Evolutionary conservation across 1,140 invertebrate genomes (phyloP), one percentile per base, ranked within the genome.

Genomic region (Mizuhopecten yessoensis): DNA sequence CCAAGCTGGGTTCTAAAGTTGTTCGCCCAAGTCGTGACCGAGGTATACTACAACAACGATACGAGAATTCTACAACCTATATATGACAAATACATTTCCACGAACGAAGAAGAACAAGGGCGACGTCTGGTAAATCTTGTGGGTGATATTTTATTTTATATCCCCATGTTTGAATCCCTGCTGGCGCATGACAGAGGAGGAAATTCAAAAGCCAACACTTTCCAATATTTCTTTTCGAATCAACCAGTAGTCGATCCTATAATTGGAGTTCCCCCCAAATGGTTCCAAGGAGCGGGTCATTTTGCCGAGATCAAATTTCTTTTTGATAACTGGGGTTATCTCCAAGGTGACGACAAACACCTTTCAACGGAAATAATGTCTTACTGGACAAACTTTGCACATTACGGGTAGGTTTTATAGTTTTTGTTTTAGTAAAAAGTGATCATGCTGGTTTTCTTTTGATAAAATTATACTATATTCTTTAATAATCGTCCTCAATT

Each of bases 301-400:
- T 92, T 90, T 88, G 93, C 90, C 0, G 94, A 94, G 45, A 57
- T 94, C 57, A 87, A 88, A 29, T 94, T 92, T 86, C 93, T 94
- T n/a, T 94, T 94, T 86, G 92, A 92, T 90, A n/a, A 75, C 57
- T 75, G 90, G 90, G 33, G 86, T 86, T 33, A 91, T 92, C 88
- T 92, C 89, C 49, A 87, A 33, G 20, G 7, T 33, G 10, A 49
- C 9, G 99, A 99, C 97, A 97, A 98, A 87, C 97, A 98, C 45
- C 97, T 99, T 15, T 98, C 98, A 0, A 98, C 99, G 96, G 98
- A 98, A 90, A 98, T 99, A 89, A 99, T 99, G 97, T 97, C 98
- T 33, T 99, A 99, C 95, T 98, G 99, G 96, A 98, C 98, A 20
- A 99, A 99, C 97, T 99, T 99, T 95, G 98, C 98, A 17, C 98